Evolutionary conservation across 2,113 vertebrate species (phyloP).

Genomic region (Suricata suricatta): DNA sequence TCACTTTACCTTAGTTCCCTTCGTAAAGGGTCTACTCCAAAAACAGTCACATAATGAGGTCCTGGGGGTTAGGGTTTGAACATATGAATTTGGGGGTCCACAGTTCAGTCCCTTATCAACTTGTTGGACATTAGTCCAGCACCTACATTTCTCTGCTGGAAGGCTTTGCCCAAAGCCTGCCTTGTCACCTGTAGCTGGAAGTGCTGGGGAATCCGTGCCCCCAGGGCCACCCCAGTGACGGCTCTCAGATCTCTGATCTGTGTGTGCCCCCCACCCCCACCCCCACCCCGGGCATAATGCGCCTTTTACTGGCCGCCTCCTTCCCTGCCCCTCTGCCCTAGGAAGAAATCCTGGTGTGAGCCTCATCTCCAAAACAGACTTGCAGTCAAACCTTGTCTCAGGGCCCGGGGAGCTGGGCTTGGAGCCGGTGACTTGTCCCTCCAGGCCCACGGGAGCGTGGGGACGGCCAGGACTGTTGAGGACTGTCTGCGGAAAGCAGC

Average conservation of each 20-base stretch:
- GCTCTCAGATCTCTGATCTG: background rate
- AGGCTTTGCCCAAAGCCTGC: background rate
- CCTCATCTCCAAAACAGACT: background rate
- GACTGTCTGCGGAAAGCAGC: background rate
- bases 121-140: fast-evolving
- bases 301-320: too few species aligned
- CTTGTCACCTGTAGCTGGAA: background rate
- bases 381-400: background rate
- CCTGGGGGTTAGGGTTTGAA: background rate
- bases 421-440: background rate
- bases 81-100: too few species aligned
- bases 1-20: background rate
- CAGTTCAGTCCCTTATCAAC: background rate
- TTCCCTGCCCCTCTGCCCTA: background rate
- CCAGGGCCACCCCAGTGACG: fast-evolving
- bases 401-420: background rate
- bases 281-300: background rate
- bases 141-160: background rate
- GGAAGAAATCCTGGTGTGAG: background rate
- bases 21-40: background rate
- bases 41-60: background rate
- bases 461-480: background rate
- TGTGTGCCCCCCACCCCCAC: background rate
- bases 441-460: background rate
- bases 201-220: fast-evolving